A percentile compares a stretch with the other conserved stretches of the same genome.
Evolutionary conservation across 2,888 invertebrate species (phyloP).

Genomic region (Ophion ventricosus): DNA sequence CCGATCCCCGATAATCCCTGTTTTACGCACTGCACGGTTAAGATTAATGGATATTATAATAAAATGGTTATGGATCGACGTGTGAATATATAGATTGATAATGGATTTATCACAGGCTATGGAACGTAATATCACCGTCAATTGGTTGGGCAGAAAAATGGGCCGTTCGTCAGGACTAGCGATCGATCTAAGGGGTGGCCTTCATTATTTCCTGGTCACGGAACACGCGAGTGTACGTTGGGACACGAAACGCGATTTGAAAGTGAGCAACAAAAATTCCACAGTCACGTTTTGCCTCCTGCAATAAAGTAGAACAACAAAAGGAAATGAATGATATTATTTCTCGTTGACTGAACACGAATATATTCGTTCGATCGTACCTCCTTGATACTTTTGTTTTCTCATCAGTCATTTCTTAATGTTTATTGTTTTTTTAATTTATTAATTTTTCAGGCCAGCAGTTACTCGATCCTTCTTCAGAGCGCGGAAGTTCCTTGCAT

Average conservation of each 20-base stretch:
- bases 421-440: constrained; percentile 18
- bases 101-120: constrained; percentile 49
- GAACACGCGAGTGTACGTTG: constrained; percentile 84
- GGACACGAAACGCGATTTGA: constrained; percentile 81
- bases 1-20: background rate
- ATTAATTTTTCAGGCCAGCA: constrained; percentile 70
- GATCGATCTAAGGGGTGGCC: constrained; percentile 81
- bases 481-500: constrained; percentile 72
- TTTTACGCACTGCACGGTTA: background rate
- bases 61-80: background rate
- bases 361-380: background rate
- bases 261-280: constrained; percentile 66
- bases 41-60: background rate
- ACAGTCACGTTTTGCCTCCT: constrained; percentile 7
- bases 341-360: background rate
- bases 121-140: constrained; percentile 67
- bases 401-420: constrained; percentile 2
- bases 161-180: constrained; percentile 82
- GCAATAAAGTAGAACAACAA: background rate
- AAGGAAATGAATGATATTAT: constrained; percentile 1
- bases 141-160: constrained; percentile 82
- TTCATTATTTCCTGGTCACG: constrained; percentile 83
- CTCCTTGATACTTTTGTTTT: background rate
- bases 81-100: constrained; percentile 14
- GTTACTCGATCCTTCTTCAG: constrained; percentile 75